Base-by-base conservation (phyloP, 2,888 invertebrate species). In the Rosalia funebris region DNA sequence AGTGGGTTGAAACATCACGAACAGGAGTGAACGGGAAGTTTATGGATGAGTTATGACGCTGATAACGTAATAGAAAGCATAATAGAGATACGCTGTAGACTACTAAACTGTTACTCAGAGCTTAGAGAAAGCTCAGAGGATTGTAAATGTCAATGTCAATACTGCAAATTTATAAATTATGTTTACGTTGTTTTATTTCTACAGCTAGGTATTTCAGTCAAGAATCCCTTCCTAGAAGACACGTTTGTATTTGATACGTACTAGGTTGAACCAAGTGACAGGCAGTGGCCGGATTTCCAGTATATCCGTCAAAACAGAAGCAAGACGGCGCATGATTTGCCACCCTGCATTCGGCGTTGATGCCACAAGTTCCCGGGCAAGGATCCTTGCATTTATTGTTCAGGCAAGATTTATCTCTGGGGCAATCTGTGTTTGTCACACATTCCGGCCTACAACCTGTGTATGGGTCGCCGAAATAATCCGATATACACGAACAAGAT, bases 391-490 rank as follows among this genome's bases (percentile, higher is more conserved):
- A 95, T 83, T 94, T 93, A 75, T 92, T 92, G 78, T 92, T 92
- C 16, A 91, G 84, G 77, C 95, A 96, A 48, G 94, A 91, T 72
- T 86, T 90, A 69, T 88, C 87, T 65, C 87, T 85, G 25, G 88
- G 83, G 73, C 94, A 95, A 73, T 94, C 94, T 17, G 90, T 89
- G 76, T 94, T 94, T 47, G 88, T 89, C 1, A 93, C 90, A 77
- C 94, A 94, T 83, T 94, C 93, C 1, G 93, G 93, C 69, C 91
- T 85, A 78, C 94, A 95, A 59, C 92, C 91, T 1, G 89, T 88
- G 75, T 93, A 93, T 0, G 95, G 95, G 82, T 95, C 93, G 32
- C 95, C 95, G 70, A 89, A 90, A 79, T 93, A 94, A 76, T 91
- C 92, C 9, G 90, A 87, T 56, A 91, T 81, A 77, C 95, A 95